These are phyloP conservation scores for Heteronetta atricapilla DNA, from an alignment of 2,113 vertebrate genomes.

Conservation along the genomic window DNA sequence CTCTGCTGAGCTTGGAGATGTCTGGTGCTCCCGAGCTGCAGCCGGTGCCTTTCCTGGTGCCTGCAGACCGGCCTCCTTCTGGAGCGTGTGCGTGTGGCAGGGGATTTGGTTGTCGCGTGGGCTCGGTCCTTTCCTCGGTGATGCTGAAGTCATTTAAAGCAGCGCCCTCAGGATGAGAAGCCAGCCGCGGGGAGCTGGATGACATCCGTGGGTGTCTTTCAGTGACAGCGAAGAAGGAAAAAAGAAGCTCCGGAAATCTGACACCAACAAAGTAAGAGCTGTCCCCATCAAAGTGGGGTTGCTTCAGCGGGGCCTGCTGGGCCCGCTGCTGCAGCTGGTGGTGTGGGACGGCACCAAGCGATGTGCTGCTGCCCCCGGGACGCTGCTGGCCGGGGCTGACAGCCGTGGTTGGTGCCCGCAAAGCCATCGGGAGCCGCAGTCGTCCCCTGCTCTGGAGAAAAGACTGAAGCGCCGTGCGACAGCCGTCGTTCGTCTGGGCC, in stretches of 20 bases:
- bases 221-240: not conserved
- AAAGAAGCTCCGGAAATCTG: not conserved
- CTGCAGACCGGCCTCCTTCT: not conserved
- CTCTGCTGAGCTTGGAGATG: not conserved
- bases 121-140: not conserved
- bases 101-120: not conserved
- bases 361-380: not conserved
- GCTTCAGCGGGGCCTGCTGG: not conserved
- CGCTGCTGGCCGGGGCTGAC: not conserved
- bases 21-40: not conserved
- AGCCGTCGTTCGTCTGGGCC: not conserved
- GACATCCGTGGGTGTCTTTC: not conserved
- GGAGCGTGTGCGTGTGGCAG: not conserved
- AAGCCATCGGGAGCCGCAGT: not conserved
- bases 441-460: not conserved
- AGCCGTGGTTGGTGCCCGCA: not conserved
- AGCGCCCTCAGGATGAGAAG: not conserved
- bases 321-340: no score
- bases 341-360: no score
- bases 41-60: not conserved
- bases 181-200: not conserved
- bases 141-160: not conserved
- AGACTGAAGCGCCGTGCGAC: not conserved
- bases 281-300: not conserved
- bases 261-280: not conserved